Evolutionary conservation across 2,797 vertebrate genomes (phyloP).

Genomic region (Anniella stebbinsi): DNA sequence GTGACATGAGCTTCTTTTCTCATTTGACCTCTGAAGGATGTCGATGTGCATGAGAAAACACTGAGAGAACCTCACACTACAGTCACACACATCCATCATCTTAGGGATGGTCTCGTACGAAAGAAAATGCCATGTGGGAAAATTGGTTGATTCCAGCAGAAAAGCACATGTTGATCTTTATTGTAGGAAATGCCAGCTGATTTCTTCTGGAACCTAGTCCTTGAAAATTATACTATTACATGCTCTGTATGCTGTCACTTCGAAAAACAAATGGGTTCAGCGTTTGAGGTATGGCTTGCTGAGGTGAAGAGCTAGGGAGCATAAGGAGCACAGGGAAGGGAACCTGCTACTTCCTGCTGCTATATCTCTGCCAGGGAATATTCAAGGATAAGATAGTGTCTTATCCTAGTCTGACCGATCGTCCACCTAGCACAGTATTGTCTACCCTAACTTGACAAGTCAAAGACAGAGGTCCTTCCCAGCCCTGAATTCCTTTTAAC

Average conservation of each 20-base stretch:
- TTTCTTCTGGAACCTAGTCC: neutral
- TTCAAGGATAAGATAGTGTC: neutral
- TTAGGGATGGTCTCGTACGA: constrained; percentile 26
- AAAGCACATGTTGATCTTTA: neutral
- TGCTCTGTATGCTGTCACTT: neutral
- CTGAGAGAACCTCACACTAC: constrained; percentile 11
- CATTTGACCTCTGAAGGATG: constrained; percentile 26
- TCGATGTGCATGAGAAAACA: constrained; percentile 14
- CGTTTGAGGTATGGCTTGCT: neutral
- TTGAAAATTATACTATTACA: constrained; percentile 7
- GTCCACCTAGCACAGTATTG: neutral
- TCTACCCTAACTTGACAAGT: neutral
- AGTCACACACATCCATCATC: constrained; percentile 27
- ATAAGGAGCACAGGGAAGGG: neutral
- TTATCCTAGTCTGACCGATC: neutral
- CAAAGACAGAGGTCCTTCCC: neutral
- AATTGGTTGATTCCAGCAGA: neutral
- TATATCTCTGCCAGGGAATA: neutral
- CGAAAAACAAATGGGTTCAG: neutral
- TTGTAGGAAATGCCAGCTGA: neutral
- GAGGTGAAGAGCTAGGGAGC: neutral
- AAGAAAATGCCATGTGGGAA: neutral
- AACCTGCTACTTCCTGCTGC: neutral
- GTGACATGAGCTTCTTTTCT: constrained; percentile 26
- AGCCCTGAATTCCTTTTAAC: neutral